A percentile compares a stretch with the other conserved stretches of the same genome.
phyloP scores from a whole-genome alignment of 1,140 invertebrate genomes.

The Geopemphigus sp. region DNA sequence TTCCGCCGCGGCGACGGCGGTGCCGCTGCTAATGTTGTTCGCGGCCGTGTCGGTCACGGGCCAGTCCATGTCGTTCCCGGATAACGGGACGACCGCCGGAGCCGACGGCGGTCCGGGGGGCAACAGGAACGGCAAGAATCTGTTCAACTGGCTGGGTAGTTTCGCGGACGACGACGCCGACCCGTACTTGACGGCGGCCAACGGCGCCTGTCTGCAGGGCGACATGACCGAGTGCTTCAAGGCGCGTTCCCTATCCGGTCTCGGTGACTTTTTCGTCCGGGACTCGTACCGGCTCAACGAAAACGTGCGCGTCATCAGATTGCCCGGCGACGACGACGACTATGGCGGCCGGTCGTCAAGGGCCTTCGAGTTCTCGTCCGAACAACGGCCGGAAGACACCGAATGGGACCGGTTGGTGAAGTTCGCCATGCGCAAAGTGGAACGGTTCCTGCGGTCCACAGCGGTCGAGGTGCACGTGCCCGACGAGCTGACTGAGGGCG shows the following conservation, averaged over 20 bases:
- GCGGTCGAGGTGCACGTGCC: slow-evolving; percentile 71
- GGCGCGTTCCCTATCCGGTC: slow-evolving; percentile 67
- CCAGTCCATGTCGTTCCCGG: slow-evolving; percentile 21
- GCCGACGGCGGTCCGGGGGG: not conserved
- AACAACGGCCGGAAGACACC: slow-evolving; percentile 66
- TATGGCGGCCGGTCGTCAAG: slow-evolving; percentile 58
- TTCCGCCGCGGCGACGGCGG: too few species aligned
- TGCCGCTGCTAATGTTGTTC: not conserved
- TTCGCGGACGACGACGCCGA: slow-evolving; percentile 69
- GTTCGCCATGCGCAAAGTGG: slow-evolving; percentile 67
- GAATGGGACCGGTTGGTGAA: slow-evolving; percentile 77
- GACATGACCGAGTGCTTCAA: slow-evolving; percentile 79
- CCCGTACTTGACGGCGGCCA: slow-evolving; percentile 70
- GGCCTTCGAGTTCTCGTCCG: slow-evolving; percentile 62
- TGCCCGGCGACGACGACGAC: slow-evolving; percentile 55
- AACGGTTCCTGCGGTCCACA: slow-evolving; percentile 73
- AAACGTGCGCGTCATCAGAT: slow-evolving; percentile 66
- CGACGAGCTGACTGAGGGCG: slow-evolving; percentile 65
- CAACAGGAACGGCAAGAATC: slow-evolving; percentile 61
- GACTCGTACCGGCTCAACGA: slow-evolving; percentile 64
- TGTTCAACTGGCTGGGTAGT: slow-evolving; percentile 72
- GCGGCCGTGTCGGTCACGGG: not conserved
- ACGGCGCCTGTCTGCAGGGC: slow-evolving; percentile 69
- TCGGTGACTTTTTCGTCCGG: slow-evolving; percentile 73
- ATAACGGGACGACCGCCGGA: not conserved